Percentiles rank a stretch among this genome's conserved stretches.
Evolutionary conservation across 2,113 vertebrate genomes (phyloP).

Genomic region (Chaetodon trifascialis): DNA sequence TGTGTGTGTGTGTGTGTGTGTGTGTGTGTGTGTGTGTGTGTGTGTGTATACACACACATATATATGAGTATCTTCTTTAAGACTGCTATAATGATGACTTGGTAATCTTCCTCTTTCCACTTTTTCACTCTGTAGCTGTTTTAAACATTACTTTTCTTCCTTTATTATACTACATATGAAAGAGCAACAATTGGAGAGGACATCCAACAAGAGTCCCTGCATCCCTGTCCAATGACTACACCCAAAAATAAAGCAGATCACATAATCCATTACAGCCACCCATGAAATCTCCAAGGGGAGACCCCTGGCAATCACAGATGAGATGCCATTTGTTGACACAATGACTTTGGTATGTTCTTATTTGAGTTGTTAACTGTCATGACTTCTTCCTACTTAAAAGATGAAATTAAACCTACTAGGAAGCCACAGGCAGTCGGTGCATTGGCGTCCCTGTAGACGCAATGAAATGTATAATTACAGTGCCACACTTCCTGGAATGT

Average conservation of each 20-base stretch:
- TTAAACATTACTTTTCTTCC: not conserved
- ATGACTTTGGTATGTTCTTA: conserved; percentile 51
- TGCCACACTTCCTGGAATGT: not conserved
- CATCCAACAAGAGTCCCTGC: not conserved
- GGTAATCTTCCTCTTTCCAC: not conserved
- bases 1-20: too few species aligned
- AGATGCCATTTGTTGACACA: conserved; percentile 40
- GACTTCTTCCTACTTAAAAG: conserved; percentile 38
- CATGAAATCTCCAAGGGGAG: not conserved
- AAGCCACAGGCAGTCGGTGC: not conserved
- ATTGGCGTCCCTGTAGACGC: conserved; percentile 4
- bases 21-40: too few species aligned
- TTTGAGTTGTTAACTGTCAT: conserved; percentile 27
- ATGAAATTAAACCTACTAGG: conserved; percentile 14
- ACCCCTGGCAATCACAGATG: not conserved
- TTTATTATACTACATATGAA: not conserved
- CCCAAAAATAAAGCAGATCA: conserved; percentile 27
- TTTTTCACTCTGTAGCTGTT: not conserved
- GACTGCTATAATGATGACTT: not conserved
- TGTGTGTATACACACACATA: too few species aligned
- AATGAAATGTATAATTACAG: conserved; percentile 20
- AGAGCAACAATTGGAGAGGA: not conserved
- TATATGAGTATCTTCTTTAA: not conserved
- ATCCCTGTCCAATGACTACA: conserved; percentile 3
- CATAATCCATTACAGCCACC: conserved; percentile 9